Percentiles rank a stretch among this genome's conserved stretches.
Conservation (phyloP, 2,113 vertebrate genomes). For the Pituophis catenifer region DNA sequence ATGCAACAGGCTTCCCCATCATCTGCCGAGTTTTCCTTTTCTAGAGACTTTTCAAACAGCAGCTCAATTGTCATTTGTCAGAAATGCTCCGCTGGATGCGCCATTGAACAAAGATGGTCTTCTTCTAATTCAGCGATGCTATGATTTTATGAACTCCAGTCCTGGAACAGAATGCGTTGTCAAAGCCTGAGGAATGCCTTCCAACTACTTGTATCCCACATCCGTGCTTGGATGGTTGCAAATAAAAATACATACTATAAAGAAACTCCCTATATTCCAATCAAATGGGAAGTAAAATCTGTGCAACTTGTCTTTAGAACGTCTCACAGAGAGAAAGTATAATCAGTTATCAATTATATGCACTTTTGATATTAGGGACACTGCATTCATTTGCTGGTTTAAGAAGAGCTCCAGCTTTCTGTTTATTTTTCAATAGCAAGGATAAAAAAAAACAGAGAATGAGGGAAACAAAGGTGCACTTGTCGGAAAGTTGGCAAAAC, state of each 20-base stretch:
- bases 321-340: not conserved
- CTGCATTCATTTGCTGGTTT: not conserved
- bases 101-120: not conserved
- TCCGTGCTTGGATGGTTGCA: not conserved
- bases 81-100: not conserved
- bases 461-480: constrained; percentile 1
- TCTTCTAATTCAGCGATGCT: not conserved
- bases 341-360: not conserved
- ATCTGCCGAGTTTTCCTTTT: not conserved
- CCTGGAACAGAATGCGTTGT: not conserved
- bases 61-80: not conserved
- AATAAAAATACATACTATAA: not conserved
- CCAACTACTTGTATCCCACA: no score
- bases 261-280: not conserved
- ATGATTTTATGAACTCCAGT: not conserved
- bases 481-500: not conserved
- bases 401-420: not conserved
- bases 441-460: not conserved
- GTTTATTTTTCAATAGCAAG: not conserved
- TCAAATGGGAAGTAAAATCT: not conserved
- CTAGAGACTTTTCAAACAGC: not conserved
- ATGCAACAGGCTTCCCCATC: not conserved
- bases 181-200: no score
- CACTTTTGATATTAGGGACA: not conserved
- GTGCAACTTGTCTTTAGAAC: not conserved